Base-by-base conservation (phyloP, 2,113 vertebrate species). In the Lathamus discolor region DNA sequence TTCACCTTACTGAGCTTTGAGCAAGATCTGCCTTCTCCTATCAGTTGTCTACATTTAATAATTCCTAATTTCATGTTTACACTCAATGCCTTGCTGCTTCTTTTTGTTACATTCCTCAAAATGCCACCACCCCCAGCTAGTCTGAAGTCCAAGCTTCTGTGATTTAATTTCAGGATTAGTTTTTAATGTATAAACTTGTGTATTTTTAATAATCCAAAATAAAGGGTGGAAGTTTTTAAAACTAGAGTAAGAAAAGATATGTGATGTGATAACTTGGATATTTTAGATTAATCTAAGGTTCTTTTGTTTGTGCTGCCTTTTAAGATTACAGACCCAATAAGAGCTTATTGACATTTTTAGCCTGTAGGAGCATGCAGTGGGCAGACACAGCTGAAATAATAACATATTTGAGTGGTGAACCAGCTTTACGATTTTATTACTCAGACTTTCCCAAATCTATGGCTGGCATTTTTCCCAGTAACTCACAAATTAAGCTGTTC, bases 301-400 rank as follows among this genome's bases (percentile, higher is more conserved):
- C 39, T 69, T 87, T 67, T 25, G 72, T 54, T 69, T 93, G 64
- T 70, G 29, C 29, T 61, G 51, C 27, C 43, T 88, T 92, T 85
- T 92, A 83, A 83, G 39, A 90, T 39, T 43, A 83, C 54, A 70
- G 13, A 81, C 11, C 24, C 77, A 83, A 19, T 66, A 95, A 91
- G 4, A 95, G n/a, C 3, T 49, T 94, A 62, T 35, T 66, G 66
- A 92, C 90, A 93, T 93, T 92, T 94, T 96, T 89, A 92, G 86
- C 93, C 66, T 94, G 93, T 52, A 92, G 62, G 52, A 96, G 69
- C 86, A 5, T 17, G 90, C 41, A 87, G 66, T 76, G 69, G 83
- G 92, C 83, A 94, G 93, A 79, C n/a, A 7, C 39, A 93, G 83
- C 37, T 93, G 66, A 73, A 96, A 74, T 93, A 94, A 90, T 69